A percentile compares a stretch with the other conserved stretches of the same genome.
Evolutionary conservation across 2,888 invertebrate species (phyloP).

Genomic region (Amblyjoppa proteus): DNA sequence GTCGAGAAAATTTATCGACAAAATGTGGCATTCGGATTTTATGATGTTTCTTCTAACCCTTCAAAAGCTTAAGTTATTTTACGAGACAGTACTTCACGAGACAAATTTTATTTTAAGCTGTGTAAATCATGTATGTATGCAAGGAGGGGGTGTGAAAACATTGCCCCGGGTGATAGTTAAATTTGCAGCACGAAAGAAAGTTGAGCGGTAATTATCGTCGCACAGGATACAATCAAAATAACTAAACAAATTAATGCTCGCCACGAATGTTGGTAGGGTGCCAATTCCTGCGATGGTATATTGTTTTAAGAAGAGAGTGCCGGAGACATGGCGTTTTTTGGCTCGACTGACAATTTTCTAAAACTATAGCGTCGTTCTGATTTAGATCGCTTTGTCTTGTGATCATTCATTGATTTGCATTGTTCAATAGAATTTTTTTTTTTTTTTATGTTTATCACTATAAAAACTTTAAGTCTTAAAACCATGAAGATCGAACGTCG

Average conservation of each 20-base stretch:
- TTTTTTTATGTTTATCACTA: neutral
- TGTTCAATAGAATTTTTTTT: neutral
- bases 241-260: neutral
- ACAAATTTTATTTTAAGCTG: neutral
- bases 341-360: conserved; percentile 5
- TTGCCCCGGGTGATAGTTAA: neutral
- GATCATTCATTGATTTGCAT: neutral
- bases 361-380: neutral
- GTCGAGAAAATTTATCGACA: neutral
- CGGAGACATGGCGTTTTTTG: neutral
- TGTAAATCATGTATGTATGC: neutral
- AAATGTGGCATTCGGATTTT: neutral
- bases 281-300: conserved; percentile 9
- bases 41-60: neutral
- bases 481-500: neutral
- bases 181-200: neutral
- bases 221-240: neutral
- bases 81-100: neutral
- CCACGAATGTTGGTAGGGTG: conserved; percentile 1
- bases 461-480: neutral
- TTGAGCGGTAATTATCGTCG: neutral
- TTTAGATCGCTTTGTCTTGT: conserved; percentile 6
- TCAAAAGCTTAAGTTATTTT: neutral
- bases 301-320: conserved; percentile 4
- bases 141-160: neutral